A percentile compares a stretch with the other conserved stretches of the same genome.
Conservation (phyloP, 2,888 invertebrate genomes). For the Myathropa florea region DNA sequence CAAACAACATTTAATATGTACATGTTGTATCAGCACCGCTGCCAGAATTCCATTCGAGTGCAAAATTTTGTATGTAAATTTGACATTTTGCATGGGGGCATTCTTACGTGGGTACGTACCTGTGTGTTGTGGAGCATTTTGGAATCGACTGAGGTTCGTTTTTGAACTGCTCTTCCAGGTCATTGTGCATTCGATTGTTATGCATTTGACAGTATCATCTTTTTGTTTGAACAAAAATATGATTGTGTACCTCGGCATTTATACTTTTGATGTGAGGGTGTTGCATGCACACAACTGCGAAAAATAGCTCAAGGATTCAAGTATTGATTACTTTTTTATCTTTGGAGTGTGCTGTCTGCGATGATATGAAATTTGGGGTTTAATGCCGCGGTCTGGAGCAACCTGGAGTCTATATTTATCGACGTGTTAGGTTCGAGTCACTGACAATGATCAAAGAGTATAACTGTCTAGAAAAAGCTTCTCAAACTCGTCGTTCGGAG, state of each 20-base stretch:
- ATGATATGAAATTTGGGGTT: not conserved
- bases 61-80: constrained; percentile 62
- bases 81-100: constrained; percentile 57
- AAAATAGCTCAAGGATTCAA: not conserved
- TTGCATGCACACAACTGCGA: not conserved
- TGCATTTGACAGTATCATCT: constrained; percentile 61
- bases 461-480: too few species aligned
- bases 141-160: constrained; percentile 18
- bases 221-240: constrained; percentile 22
- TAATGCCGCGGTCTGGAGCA: not conserved
- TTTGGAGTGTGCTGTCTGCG: not conserved
- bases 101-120: constrained; percentile 30
- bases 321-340: not conserved
- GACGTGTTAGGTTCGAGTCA: too few species aligned
- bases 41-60: constrained; percentile 41
- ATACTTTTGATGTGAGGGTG: not conserved
- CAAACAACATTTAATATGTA: constrained; percentile 64
- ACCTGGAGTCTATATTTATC: too few species aligned
- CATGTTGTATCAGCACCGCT: constrained; percentile 37
- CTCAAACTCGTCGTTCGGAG: too few species aligned
- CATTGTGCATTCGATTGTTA: constrained; percentile 64
- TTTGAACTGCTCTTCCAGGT: constrained; percentile 45
- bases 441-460: too few species aligned
- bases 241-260: not conserved
- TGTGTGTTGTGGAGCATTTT: constrained; percentile 32